Conservation (phyloP, 1,140 invertebrate genomes). For the Drosophila bifasciata region DNA sequence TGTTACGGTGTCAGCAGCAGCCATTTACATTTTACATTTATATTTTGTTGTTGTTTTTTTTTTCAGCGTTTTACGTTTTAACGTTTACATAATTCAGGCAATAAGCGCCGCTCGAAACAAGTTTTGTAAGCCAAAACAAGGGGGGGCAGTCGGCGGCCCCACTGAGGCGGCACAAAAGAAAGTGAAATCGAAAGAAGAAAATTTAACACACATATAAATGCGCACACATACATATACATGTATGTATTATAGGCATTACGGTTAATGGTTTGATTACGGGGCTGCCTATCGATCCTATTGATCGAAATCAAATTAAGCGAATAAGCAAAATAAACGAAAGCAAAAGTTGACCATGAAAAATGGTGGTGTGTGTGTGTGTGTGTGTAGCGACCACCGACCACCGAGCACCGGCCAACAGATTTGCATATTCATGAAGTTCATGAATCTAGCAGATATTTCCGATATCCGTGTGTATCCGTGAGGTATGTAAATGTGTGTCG, state of each 20-base stretch:
- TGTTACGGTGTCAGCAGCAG: conserved; percentile 45
- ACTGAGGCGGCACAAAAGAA: conserved; percentile 41
- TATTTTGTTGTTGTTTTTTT: not conserved
- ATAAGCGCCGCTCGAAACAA: conserved; percentile 51
- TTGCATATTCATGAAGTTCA: conserved; percentile 73
- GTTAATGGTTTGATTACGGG: not conserved
- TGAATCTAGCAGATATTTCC: conserved; percentile 27
- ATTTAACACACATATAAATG: conserved; percentile 25
- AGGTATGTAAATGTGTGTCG: conserved; percentile 40
- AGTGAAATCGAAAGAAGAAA: conserved; percentile 74
- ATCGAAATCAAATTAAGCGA: conserved; percentile 6
- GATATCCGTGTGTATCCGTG: conserved; percentile 16
- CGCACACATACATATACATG: no score
- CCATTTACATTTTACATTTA: conserved; percentile 45
- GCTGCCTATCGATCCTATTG: no score
- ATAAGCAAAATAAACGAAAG: conserved; percentile 37
- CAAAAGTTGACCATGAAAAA: conserved; percentile 67
- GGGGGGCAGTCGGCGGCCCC: not conserved
- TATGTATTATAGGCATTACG: not conserved
- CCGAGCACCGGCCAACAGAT: conserved; percentile 38
- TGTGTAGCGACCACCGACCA: conserved; percentile 1
- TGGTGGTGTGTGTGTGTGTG: no score
- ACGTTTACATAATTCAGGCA: conserved; percentile 70
- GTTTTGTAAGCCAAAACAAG: conserved; percentile 39
- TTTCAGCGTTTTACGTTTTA: conserved; percentile 26